Percentiles rank a stretch among this genome's conserved stretches.
Evolutionary conservation across 1,140 invertebrate species (phyloP).

Genomic region (Trichonephila clavata): DNA sequence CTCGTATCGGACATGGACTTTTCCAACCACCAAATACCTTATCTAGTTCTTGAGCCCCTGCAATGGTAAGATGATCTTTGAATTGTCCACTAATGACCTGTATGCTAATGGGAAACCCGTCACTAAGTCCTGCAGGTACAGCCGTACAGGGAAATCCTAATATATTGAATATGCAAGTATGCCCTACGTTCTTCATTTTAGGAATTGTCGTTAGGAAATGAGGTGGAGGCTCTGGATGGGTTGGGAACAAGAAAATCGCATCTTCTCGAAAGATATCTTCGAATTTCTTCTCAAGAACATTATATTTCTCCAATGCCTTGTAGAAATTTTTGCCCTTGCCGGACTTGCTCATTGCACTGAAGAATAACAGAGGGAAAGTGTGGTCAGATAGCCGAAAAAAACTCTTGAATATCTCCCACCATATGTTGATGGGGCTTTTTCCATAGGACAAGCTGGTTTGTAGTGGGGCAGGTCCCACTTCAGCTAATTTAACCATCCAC

Average conservation of each 20-base stretch:
- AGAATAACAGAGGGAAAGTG: conserved; percentile 80
- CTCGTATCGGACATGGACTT: conserved; percentile 75
- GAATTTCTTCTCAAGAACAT: background rate
- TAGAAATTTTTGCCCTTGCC: conserved; percentile 80
- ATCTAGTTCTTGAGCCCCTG: conserved; percentile 79
- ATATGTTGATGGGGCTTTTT: background rate
- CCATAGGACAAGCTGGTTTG: background rate
- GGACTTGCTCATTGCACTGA: conserved; percentile 85
- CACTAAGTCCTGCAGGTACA: conserved; percentile 78
- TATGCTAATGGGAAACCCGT: conserved; percentile 48
- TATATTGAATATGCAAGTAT: conserved; percentile 50
- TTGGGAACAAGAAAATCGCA: conserved; percentile 28
- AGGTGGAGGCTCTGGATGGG: conserved; percentile 37
- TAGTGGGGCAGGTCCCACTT: background rate
- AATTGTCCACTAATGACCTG: conserved; percentile 50
- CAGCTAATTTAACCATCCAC: background rate
- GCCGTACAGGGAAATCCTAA: conserved; percentile 1
- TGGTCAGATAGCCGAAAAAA: conserved; percentile 29
- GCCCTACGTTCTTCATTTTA: background rate
- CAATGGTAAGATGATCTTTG: conserved; percentile 77
- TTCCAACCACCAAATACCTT: conserved; percentile 79
- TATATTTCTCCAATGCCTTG: conserved; percentile 82
- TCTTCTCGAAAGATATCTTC: conserved; percentile 19
- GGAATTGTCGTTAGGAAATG: conserved; percentile 52
- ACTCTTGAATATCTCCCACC: conserved; percentile 79